phyloP scores from a whole-genome alignment of 2,113 vertebrate genomes.

The Paradisaea rubra region DNA sequence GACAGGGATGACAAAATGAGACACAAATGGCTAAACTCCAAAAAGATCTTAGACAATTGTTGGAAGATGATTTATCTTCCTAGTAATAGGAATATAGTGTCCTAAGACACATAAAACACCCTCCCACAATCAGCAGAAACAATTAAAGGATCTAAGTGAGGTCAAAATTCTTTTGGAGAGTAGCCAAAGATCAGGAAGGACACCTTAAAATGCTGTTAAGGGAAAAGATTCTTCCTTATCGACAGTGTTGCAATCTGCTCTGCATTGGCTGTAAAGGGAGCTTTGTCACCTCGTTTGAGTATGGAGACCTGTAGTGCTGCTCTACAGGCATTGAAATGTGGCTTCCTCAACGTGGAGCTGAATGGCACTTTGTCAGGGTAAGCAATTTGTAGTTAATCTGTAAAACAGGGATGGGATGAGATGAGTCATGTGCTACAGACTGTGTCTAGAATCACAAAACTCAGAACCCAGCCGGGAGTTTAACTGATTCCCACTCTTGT shows the following conservation, averaged over 20 bases:
- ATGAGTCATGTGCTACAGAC: rapidly evolving
- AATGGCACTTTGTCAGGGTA: neutral
- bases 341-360: neutral
- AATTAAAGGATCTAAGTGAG: neutral
- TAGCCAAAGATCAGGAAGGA: neutral
- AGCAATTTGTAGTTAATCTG: neutral
- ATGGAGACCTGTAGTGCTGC: neutral
- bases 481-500: neutral
- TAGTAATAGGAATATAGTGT: neutral
- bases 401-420: neutral
- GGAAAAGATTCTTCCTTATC: neutral
- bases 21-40: neutral
- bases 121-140: neutral
- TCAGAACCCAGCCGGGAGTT: neutral
- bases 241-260: neutral
- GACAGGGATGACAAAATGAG: neutral
- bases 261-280: neutral
- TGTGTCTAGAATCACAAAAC: neutral
- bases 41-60: neutral
- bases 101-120: neutral
- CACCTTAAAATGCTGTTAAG: neutral
- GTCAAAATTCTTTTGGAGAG: neutral
- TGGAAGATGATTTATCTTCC: neutral
- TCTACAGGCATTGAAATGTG: neutral
- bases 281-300: neutral